These are phyloP conservation scores for Scylla paramamosain DNA, from an alignment of 1,140 invertebrate genomes.

Conservation along the genomic window DNA sequence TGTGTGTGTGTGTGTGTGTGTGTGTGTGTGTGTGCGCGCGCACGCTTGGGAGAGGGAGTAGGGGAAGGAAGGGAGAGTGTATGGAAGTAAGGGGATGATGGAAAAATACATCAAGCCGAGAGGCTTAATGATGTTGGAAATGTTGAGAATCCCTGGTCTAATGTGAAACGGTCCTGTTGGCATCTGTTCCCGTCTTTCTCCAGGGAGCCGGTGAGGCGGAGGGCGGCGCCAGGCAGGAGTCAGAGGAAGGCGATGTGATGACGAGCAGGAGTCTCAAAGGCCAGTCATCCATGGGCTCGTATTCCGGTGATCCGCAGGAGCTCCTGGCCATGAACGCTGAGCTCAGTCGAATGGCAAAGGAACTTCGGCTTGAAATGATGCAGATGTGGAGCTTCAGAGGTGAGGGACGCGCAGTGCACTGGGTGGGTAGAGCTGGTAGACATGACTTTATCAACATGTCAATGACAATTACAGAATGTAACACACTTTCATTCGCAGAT, in stretches of 20 bases:
- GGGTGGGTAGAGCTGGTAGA: neutral
- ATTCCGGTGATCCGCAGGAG: slow-evolving; percentile 64
- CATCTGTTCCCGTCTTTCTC: neutral
- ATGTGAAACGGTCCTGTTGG: no score
- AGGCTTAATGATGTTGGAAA: no score
- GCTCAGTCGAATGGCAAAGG: slow-evolving; percentile 70
- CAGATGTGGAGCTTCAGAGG: slow-evolving; percentile 72
- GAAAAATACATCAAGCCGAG: no score
- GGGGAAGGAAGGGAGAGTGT: no score
- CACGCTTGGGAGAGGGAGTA: no score
- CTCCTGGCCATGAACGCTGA: slow-evolving; percentile 71
- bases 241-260: neutral
- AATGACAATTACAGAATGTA: no score
- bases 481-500: slow-evolving; percentile 26
- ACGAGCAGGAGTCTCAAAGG: slow-evolving; percentile 51
- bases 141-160: no score
- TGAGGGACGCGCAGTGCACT: neutral
- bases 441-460: neutral
- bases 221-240: neutral
- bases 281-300: neutral
- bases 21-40: no score
- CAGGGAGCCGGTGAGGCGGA: slow-evolving; percentile 39
- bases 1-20: no score
- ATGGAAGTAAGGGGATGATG: no score
- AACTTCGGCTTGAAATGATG: slow-evolving; percentile 68